phyloP scores from a whole-genome alignment of 2,888 invertebrate species.

The Drosophila fungiperda region DNA sequence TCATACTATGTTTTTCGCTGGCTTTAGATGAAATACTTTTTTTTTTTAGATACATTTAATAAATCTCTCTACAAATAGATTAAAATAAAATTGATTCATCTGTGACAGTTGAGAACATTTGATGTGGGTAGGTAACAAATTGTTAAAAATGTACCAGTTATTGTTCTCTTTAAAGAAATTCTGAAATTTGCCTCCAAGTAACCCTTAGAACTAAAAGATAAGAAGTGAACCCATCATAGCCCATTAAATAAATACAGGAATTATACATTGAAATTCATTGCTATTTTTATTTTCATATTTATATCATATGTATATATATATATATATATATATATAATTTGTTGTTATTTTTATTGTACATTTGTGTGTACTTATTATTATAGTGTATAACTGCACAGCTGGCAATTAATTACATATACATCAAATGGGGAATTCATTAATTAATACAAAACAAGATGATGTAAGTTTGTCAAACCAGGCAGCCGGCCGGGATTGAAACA shows the following conservation, averaged over 20 bases:
- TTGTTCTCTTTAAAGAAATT: background rate
- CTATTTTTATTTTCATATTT: conserved; percentile 52
- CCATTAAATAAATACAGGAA: background rate
- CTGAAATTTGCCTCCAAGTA: background rate
- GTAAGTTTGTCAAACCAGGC: conserved; percentile 22
- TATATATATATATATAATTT: background rate
- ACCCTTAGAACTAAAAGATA: background rate
- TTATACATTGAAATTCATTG: conserved; percentile 54
- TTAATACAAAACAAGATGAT: conserved; percentile 36
- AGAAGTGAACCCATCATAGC: background rate
- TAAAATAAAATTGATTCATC: background rate
- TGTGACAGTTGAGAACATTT: background rate
- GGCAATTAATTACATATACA: conserved; percentile 48
- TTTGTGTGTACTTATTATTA: conserved; percentile 40
- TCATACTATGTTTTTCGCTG: background rate
- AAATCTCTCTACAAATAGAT: background rate
- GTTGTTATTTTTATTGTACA: conserved; percentile 34
- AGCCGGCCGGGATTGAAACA: background rate
- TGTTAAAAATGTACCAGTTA: too few species aligned
- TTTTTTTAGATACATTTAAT: background rate
- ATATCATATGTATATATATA: conserved; percentile 37
- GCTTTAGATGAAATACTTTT: background rate
- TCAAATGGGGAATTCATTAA: conserved; percentile 24
- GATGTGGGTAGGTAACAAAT: background rate
- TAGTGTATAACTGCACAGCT: conserved; percentile 51